These are phyloP conservation scores for Athene noctua DNA, from an alignment of 2,113 vertebrate species.

Conservation along the genomic window DNA sequence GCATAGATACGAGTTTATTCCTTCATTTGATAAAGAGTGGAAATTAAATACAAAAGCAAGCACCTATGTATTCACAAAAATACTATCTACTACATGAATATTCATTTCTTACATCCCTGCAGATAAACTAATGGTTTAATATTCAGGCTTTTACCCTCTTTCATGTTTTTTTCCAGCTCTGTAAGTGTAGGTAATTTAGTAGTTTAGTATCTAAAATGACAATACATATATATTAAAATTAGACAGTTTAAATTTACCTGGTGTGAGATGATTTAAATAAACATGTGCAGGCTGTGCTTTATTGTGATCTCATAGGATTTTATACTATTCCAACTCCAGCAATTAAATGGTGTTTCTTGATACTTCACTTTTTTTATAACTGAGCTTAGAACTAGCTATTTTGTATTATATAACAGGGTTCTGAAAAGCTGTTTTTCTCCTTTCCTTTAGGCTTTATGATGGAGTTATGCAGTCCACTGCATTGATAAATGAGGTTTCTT, in stretches of 20 bases:
- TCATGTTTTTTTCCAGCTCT: background rate
- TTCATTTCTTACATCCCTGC: background rate
- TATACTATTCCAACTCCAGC: background rate
- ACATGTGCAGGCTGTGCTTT: background rate
- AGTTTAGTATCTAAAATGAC: background rate
- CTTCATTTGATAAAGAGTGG: background rate
- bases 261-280: background rate
- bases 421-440: background rate
- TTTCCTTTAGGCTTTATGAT: background rate
- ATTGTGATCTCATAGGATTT: background rate
- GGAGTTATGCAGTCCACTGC: background rate
- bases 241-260: background rate
- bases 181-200: background rate
- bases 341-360: background rate
- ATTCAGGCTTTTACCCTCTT: background rate
- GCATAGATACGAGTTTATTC: background rate
- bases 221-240: background rate
- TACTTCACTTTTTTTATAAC: background rate
- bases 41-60: background rate
- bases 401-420: background rate
- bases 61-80: background rate
- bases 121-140: background rate
- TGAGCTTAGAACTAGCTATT: background rate
- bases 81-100: conserved; percentile 5
- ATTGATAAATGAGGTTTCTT: background rate